These are phyloP conservation scores for Mus caroli DNA, from an alignment of 2,797 vertebrate genomes.

Conservation along the genomic window DNA sequence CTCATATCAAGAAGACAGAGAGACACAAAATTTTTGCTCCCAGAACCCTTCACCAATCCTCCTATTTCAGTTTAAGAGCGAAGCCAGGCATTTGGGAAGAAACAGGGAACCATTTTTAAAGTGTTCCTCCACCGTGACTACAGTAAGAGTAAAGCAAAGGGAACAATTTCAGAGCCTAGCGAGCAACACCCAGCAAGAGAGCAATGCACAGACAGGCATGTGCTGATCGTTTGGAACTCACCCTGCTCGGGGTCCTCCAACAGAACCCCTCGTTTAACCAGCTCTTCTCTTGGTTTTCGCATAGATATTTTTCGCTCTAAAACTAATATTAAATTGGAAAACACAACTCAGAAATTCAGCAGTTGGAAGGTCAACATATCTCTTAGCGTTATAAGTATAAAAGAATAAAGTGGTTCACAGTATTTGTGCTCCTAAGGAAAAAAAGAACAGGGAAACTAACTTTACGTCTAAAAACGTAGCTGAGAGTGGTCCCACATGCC, in stretches of 20 bases:
- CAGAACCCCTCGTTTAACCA: constrained; percentile 97
- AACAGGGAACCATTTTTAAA: not conserved
- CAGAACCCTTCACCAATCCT: constrained; percentile 12
- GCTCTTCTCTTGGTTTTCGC: constrained; percentile 97
- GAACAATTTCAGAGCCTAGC: not conserved
- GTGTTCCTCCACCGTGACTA: not conserved
- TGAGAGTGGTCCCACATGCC: not conserved
- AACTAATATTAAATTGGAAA: constrained; percentile 91
- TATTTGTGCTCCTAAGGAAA: not conserved
- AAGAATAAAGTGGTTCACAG: constrained; percentile 74
- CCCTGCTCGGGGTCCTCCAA: constrained; percentile 96
- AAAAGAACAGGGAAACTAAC: constrained; percentile 59
- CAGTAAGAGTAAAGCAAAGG: constrained; percentile 31
- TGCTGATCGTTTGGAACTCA: constrained; percentile 87
- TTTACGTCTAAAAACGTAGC: constrained; percentile 33
- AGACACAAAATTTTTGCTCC: not conserved
- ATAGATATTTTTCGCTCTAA: constrained; percentile 99
- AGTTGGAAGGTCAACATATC: constrained; percentile 53
- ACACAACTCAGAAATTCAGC: constrained; percentile 85
- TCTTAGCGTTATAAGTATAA: constrained; percentile 59
- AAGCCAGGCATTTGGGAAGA: not conserved
- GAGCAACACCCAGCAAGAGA: constrained; percentile 47
- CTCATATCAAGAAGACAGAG: constrained; percentile 1
- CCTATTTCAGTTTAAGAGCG: constrained; percentile 23
- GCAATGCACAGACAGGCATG: constrained; percentile 71